Conservation (phyloP, 1,140 invertebrate species). For the Danaus melanippus region DNA sequence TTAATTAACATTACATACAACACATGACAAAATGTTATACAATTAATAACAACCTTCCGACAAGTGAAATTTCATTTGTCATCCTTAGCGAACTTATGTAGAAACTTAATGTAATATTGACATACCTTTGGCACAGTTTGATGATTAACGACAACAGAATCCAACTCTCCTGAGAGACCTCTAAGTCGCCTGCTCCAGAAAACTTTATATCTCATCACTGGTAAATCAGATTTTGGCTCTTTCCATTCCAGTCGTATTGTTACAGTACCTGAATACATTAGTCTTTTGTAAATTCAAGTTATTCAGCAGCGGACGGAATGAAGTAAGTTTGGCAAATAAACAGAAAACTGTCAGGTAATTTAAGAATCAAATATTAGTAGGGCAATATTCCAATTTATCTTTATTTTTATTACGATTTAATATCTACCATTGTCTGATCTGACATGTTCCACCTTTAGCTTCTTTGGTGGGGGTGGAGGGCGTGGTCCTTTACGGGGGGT, state of each 20-base stretch:
- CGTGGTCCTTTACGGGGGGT: slow-evolving; percentile 76
- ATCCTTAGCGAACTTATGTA: no score
- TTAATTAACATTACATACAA: background rate
- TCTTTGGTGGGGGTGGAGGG: slow-evolving; percentile 76
- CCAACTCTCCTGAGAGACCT: slow-evolving; percentile 65
- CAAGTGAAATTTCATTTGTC: no score
- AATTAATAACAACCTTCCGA: slow-evolving; percentile 7
- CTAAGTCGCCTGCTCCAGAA: slow-evolving; percentile 76
- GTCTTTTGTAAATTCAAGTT: no score
- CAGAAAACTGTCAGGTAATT: no score
- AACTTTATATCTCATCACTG: slow-evolving; percentile 73
- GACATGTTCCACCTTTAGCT: slow-evolving; percentile 71
- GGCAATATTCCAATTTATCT: no score
- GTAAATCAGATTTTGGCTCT: slow-evolving; percentile 77
- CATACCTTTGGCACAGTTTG: slow-evolving; percentile 74
- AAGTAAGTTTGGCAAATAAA: no score
- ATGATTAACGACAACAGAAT: slow-evolving; percentile 76
- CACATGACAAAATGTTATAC: background rate
- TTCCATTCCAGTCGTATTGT: slow-evolving; percentile 75
- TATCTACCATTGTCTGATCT: slow-evolving; percentile 54
- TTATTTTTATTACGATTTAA: background rate
- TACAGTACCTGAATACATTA: slow-evolving; percentile 59
- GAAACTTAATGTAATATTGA: no score
- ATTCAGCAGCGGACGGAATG: no score
- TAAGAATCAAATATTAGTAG: no score